phyloP scores from a whole-genome alignment of 2,113 vertebrate species.

The Albula glossodonta region DNA sequence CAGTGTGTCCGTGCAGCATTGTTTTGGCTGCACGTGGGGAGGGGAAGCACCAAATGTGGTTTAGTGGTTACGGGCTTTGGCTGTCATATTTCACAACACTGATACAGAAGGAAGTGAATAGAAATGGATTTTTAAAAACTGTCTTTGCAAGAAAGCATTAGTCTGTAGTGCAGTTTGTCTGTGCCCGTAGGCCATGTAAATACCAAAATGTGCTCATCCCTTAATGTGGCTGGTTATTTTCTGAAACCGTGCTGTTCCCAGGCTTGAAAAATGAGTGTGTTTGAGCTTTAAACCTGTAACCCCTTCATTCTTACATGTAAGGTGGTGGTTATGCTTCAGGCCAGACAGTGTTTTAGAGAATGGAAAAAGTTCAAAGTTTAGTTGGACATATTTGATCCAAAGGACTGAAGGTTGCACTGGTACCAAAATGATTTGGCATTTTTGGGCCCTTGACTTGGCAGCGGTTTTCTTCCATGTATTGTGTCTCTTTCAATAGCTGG shows the following conservation, averaged over 20 bases:
- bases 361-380: not conserved
- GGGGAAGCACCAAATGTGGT: no score
- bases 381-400: no score
- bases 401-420: not conserved
- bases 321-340: not conserved
- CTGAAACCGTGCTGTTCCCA: not conserved
- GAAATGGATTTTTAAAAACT: no score
- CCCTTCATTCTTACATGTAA: not conserved
- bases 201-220: not conserved
- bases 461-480: not conserved
- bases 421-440: not conserved
- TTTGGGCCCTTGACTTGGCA: not conserved
- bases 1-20: no score
- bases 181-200: not conserved
- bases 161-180: not conserved
- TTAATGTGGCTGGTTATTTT: not conserved
- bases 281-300: not conserved
- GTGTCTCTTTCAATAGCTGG: not conserved
- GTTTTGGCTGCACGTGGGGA: no score
- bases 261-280: not conserved
- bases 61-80: no score
- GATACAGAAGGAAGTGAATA: no score
- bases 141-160: no score
- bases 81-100: no score
- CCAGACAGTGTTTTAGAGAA: not conserved